These are phyloP conservation scores for Pteropus alecto DNA, from an alignment of 2,113 vertebrate species.

Conservation along the genomic window DNA sequence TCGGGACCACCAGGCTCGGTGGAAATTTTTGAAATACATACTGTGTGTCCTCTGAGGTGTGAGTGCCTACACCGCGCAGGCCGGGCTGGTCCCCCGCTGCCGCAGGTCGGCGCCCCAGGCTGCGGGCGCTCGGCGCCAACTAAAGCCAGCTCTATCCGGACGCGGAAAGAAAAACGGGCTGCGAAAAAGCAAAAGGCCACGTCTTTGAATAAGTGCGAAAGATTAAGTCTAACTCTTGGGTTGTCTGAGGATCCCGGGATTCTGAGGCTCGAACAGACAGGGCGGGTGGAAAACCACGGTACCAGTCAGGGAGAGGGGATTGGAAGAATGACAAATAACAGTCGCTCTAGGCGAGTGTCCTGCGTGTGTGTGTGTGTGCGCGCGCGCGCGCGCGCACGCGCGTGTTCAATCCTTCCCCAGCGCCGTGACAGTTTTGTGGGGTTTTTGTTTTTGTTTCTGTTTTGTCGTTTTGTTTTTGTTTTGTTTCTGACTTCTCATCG, in stretches of 20 bases:
- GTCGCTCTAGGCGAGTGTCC: neutral
- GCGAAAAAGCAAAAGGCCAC: neutral
- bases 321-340: neutral
- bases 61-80: neutral
- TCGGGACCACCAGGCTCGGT: neutral
- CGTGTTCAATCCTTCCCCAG: neutral
- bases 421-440: neutral
- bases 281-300: neutral
- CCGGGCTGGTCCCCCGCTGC: neutral
- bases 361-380: too few species aligned
- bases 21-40: conserved; percentile 2
- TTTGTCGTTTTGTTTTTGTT: neutral
- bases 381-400: rapidly evolving
- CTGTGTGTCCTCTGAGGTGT: conserved; percentile 1
- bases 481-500: neutral
- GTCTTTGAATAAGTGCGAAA: neutral
- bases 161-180: neutral
- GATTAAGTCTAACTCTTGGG: neutral
- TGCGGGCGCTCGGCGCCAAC: neutral
- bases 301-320: too few species aligned
- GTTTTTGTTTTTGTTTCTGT: neutral
- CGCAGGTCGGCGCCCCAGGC: conserved; percentile 16
- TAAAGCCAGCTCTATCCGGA: conserved; percentile 21
- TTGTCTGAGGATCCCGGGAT: neutral
- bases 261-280: neutral